Evolutionary conservation across 2,888 invertebrate genomes (phyloP), one percentile per base, ranked within the genome.

Genomic region (Cistogaster globosa): DNA sequence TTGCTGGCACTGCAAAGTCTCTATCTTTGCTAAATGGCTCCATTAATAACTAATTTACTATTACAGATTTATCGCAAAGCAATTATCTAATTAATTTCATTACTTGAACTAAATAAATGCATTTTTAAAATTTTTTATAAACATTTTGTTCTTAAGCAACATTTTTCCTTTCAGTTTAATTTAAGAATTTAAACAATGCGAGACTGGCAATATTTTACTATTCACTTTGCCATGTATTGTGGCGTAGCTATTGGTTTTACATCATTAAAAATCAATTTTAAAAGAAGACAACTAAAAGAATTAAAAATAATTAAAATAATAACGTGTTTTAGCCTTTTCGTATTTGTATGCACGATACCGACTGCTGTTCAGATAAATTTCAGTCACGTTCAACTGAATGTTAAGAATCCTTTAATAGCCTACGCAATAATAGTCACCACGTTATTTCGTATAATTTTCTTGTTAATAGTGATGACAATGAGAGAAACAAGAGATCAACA

Each of bases 351-450:
- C 12, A 6, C 11, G 0, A 16, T 72, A n/a, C 77, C 77, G 7
- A 26, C 2, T n/a, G 67, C 77, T 4, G n/a, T 68, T 2, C 14
- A 45, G 26, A 18, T 48, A 0, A 83, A 72, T 58, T 60, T 78
- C 0, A 42, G 26, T 12, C 78, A 83, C 26, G 22, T 65, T 26
- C 42, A 68, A 16, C 14, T 69, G 26, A 75, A 79, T 78, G 48
- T 65, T 3, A 58, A 62, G 16, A 83, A 83, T 83, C 78, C 78
- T 4, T 22, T 83, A 12, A 74, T 74, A 16, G 74, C 20, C 12
- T 78, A 74, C 22, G 78, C 78, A 51, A 65, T 67, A 16, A n/a
- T n/a, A 3, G 12, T 53, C 3, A 63, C 68, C 9, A 74, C 74
- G 1, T 20, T 16, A 11, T 20, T 57, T 20, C 67, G 83, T 48